Evolutionary conservation across 2,888 invertebrate genomes (phyloP).

Genomic region (Silvanus unidentatus): DNA sequence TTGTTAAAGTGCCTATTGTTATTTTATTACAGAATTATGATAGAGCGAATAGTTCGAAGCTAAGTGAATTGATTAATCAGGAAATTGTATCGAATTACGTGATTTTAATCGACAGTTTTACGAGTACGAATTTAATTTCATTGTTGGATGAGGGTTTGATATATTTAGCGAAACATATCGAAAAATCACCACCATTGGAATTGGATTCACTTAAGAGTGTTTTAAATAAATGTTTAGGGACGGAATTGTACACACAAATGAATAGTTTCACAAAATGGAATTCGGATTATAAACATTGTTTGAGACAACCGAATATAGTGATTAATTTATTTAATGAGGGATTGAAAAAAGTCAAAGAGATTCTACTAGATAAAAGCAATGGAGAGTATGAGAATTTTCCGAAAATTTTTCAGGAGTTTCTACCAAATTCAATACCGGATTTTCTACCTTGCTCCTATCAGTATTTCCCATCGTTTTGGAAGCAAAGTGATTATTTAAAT

Average conservation of each 20-base stretch:
- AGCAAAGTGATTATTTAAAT: conserved; percentile 48
- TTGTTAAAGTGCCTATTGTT: conserved; percentile 38
- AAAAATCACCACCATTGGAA: conserved; percentile 51
- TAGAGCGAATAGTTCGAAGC: conserved; percentile 10
- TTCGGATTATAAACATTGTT: conserved; percentile 45
- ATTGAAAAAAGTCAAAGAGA: conserved; percentile 55
- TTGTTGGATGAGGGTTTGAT: conserved; percentile 33
- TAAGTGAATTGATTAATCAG: conserved; percentile 23
- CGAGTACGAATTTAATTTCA: conserved; percentile 17
- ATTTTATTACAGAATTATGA: conserved; percentile 29
- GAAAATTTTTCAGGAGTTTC: conserved; percentile 54
- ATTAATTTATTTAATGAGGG: conserved; percentile 63
- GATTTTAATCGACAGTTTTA: conserved; percentile 26
- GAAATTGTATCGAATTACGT: conserved; percentile 32
- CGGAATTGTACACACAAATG: conserved; percentile 58
- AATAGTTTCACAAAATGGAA: conserved; percentile 42
- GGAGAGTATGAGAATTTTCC: conserved; percentile 60
- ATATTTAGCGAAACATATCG: conserved; percentile 51
- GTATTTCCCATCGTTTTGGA: conserved; percentile 61
- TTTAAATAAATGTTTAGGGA: conserved; percentile 53
- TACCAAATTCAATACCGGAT: conserved; percentile 46
- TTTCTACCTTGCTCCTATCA: conserved; percentile 61
- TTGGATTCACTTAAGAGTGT: conserved; percentile 54
- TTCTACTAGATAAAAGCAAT: conserved; percentile 55
- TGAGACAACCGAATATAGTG: conserved; percentile 54